A percentile compares a stretch with the other conserved stretches of the same genome.
phyloP scores from a whole-genome alignment of 2,888 invertebrate species.

The Cryptus armator region DNA sequence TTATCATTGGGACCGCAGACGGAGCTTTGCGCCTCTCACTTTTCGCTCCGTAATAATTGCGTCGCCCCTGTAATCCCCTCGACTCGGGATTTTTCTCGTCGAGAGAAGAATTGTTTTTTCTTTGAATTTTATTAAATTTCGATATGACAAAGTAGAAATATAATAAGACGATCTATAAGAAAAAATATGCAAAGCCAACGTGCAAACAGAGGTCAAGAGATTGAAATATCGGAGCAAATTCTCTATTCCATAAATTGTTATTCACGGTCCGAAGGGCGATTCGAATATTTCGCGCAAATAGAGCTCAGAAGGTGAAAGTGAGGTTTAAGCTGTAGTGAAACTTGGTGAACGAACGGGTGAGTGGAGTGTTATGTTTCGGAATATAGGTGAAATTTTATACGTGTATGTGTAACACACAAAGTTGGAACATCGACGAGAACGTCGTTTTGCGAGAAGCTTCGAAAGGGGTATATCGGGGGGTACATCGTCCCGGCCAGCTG shows the following conservation, averaged over 20 bases:
- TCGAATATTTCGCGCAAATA: slow-evolving; percentile 6
- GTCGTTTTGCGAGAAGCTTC: slow-evolving; percentile 4
- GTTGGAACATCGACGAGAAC: slow-evolving; percentile 16
- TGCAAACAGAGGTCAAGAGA: neutral
- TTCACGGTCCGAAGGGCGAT: neutral
- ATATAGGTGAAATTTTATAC: slow-evolving; percentile 53
- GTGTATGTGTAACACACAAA: neutral
- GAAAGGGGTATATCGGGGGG: slow-evolving; percentile 53
- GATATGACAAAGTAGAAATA: neutral
- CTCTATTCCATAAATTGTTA: slow-evolving; percentile 10
- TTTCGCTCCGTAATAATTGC: slow-evolving; percentile 6
- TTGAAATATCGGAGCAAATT: neutral
- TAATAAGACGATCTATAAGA: neutral
- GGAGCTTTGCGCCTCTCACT: slow-evolving; percentile 11
- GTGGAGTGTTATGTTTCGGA: neutral
- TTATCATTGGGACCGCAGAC: slow-evolving; percentile 24
- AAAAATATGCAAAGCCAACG: neutral
- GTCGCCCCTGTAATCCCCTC: neutral
- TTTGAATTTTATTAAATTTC: slow-evolving; percentile 7
- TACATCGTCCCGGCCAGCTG: slow-evolving; percentile 64
- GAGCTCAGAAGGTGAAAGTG: slow-evolving; percentile 22
- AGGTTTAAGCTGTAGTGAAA: slow-evolving; percentile 6
- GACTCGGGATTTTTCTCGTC: neutral
- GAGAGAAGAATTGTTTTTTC: neutral
- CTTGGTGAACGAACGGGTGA: slow-evolving; percentile 13